Evolutionary conservation across 2,888 invertebrate genomes (phyloP).

Genomic region (Philereme transversata): DNA sequence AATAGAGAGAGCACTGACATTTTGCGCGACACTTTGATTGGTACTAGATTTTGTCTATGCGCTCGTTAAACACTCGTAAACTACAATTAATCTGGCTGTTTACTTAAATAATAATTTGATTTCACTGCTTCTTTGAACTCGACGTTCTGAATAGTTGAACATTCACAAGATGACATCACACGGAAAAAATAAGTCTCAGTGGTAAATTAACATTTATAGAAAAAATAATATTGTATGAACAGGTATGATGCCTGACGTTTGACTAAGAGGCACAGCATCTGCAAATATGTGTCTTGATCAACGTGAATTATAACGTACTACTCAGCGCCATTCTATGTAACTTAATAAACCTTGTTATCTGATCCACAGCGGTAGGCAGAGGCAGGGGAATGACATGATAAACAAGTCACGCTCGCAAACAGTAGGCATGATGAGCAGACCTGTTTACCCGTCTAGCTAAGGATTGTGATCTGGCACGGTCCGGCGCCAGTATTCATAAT

Average conservation of each 20-base stretch:
- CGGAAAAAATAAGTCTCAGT: constrained; percentile 3
- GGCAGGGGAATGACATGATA: constrained; percentile 50
- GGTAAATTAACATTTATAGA: background rate
- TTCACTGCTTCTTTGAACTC: constrained; percentile 28
- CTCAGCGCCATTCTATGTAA: background rate
- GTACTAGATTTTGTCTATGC: constrained; percentile 64
- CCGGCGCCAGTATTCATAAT: constrained; percentile 73
- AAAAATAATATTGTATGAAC: background rate
- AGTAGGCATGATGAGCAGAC: constrained; percentile 60
- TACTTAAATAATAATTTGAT: constrained; percentile 25
- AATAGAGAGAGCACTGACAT: constrained; percentile 80
- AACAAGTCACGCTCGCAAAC: constrained; percentile 56
- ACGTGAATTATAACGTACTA: background rate
- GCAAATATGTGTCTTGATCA: background rate
- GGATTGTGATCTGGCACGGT: constrained; percentile 73
- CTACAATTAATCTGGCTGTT: constrained; percentile 33
- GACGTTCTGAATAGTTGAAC: constrained; percentile 13
- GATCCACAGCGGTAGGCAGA: constrained; percentile 40
- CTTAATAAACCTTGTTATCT: constrained; percentile 2
- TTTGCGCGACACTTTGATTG: constrained; percentile 69
- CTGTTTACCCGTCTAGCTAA: constrained; percentile 63
- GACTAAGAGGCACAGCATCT: background rate
- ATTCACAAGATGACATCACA: constrained; percentile 13
- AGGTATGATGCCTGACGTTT: background rate
- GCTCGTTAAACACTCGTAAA: constrained; percentile 60